Evolutionary conservation across 2,888 invertebrate genomes (phyloP), one percentile per base, ranked within the genome.

Genomic region (Cataglyphis cursor): DNA sequence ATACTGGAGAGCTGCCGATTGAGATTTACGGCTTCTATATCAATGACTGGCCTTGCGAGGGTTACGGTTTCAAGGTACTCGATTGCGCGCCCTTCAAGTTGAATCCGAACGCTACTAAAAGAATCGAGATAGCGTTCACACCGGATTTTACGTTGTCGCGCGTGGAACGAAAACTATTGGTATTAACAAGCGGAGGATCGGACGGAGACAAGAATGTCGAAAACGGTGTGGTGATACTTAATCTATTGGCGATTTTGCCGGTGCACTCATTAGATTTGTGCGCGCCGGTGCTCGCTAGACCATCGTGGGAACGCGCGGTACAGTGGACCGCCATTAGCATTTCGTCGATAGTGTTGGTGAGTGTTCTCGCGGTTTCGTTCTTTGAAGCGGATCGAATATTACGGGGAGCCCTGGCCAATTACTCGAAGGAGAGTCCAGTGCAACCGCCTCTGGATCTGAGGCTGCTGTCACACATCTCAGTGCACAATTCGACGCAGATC

Each of bases 1-100:
- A 99, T 95, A 97, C 97, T n/a, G 99, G 99, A 1, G 97, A 97
- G 93, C 96, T 99, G 89, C 96, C 97, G n/a, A 97, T 99, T 92
- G 96, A 96, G 88, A 96, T 99, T 87, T 96, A 96, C 87, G 96
- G 96, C 75, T 96, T 96, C 91, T 95, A 95, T 83, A 97, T 98
- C 87, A 97, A 97, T 92, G 96, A 96, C 88, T 95, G 96, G 86
- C 94, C 95, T 0, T 98, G 98, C 93, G 97, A 97, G 94, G 97
- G 98, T 10, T 97, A 97, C 91, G 98, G 98, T 24, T 98, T 98
- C 93, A 96, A 96, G 92, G 96, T 98, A 54, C 95, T 97, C 75
- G 97, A 98, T 92, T 98, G 98, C 93, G 95, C 95, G 48, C 96
- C 97, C 0, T 98, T 98, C 93, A 95, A 96, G 62, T 95, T 98